These are phyloP conservation scores for Origma solitaria DNA, from an alignment of 2,113 vertebrate species.

Conservation along the genomic window DNA sequence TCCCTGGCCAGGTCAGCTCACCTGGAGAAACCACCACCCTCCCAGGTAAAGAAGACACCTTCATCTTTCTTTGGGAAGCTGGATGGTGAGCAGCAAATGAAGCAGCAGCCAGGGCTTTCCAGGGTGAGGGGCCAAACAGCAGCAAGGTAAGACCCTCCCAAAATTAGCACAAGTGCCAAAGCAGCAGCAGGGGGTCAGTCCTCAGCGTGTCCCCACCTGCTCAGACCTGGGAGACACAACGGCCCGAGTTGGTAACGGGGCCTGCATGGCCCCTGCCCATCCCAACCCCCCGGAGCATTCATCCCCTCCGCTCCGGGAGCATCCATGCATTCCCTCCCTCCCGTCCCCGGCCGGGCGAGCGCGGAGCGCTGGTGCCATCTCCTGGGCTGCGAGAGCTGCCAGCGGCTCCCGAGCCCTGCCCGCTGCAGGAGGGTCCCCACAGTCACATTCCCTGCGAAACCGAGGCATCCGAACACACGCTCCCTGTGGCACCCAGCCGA, in stretches of 20 bases:
- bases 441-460: accelerated
- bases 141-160: not conserved
- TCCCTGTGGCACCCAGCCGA: not conserved
- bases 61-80: accelerated
- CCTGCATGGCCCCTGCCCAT: not conserved
- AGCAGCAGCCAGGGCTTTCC: not conserved
- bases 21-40: not conserved
- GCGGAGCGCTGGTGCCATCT: slow-evolving; percentile 40
- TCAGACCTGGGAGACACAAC: not conserved
- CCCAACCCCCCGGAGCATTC: not conserved
- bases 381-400: not conserved
- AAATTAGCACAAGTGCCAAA: not conserved
- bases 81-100: not conserved
- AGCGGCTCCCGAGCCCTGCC: not conserved
- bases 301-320: not conserved
- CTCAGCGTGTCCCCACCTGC: not conserved
- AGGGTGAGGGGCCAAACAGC: not conserved
- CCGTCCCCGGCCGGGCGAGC: not conserved
- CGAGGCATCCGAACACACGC: accelerated
- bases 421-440: not conserved
- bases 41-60: not conserved
- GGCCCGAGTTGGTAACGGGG: not conserved
- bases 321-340: not conserved
- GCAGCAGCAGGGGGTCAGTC: not conserved
- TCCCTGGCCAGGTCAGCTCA: not conserved